Base-by-base conservation (phyloP, 2,797 vertebrate genomes). In the Hydrocynus forskahlii region DNA sequence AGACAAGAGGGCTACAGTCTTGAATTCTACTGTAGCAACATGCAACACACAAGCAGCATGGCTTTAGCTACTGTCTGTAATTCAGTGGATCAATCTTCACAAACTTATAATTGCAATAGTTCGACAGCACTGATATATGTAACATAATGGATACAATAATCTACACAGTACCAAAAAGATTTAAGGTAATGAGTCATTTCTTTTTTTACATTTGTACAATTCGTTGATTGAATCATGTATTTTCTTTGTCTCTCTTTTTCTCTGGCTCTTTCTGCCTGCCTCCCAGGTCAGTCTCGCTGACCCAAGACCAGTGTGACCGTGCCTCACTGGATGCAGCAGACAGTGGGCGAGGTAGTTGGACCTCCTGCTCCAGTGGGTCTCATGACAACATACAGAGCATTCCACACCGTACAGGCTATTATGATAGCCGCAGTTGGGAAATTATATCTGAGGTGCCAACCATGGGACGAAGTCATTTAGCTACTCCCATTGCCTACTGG, bases 341-440 rank as follows among this genome's bases (percentile, higher is more conserved):
- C 94, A 99, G 98, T 2, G 98, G 98, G 70, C 97, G 98, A 0
- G 98, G 98, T 72, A 99, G 98, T 93, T 99, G 98, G 98, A 99
- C 98, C 0, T 99, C 98, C 19, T 99, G 98, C 86, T 99, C 98
- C 0, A 99, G 97, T 0, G 98, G 97, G 17, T 99, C 98, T 75
- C 97, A 99, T 0, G 98, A 99, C 86, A 99, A 98, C 88, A 99
- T 99, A 87, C 98, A 99, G 92, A 99, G 96, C 74, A 98, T 99
- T 85, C 98, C 96, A 88, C 97, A 98, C 91, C 97, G 98, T 25
- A 78, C 81, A 0, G 97, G 97, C 10, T 99, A 96, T 79, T 97
- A 99, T 0, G 97, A 99, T 82, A 99, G 97, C 81, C 95, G 97
- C 14, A 97, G 97, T 93, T 99, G 98, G 97, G 98, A 99, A 89